Base-by-base conservation (phyloP, 37 sponge, comb jelly and placozoan species). In the Beroe forskalii region DNA sequence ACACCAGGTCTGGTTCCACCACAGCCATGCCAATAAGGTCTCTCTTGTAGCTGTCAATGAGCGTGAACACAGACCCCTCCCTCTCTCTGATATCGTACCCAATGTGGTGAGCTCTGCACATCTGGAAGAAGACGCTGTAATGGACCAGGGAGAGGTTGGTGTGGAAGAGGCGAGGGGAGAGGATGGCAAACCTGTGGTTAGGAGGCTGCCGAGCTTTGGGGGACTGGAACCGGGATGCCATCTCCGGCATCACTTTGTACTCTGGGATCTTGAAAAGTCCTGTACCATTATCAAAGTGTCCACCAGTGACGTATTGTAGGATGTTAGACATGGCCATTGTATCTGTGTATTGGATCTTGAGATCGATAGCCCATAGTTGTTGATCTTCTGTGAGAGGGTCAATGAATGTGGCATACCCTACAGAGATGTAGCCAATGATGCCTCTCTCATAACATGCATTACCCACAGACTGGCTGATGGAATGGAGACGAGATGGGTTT, bases 91-190 rank as follows among this genome's bases (percentile, higher is more conserved):
- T 35, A 60, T 97, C 91, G 67, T 93, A 97, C 8, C 95, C 96
- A 76, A 98, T 96, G 67, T 90, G 91, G 62, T 98, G 95, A 62
- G 96, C 96, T 61, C 93, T 93, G 93, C 96, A 98, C 93, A 98
- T 93, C 89, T 94, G 95, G 89, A 98, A 96, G 93, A 98, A 95
- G 22, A 98, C 95, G 44, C 69, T 60, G 91, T 93, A 93, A 55
- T 95, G 95, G 23, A 96, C 63, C 20, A 96, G 40, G 22, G 94
- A 69, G 27, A 98, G 91, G 89, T 95, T 96, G 91, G 93, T 90
- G 92, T 98, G 96, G 62, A 67, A 62, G 35, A 98, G 92, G 0
- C 90, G 91, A 12, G 93, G 92, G 38, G 94, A 67, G 62, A 95
- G 60, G 38, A 98, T 93, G 6, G 93, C 94, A 44, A 67, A 98